Evolutionary conservation across 2,888 invertebrate species (phyloP).

Genomic region (Mayetiola destructor): DNA sequence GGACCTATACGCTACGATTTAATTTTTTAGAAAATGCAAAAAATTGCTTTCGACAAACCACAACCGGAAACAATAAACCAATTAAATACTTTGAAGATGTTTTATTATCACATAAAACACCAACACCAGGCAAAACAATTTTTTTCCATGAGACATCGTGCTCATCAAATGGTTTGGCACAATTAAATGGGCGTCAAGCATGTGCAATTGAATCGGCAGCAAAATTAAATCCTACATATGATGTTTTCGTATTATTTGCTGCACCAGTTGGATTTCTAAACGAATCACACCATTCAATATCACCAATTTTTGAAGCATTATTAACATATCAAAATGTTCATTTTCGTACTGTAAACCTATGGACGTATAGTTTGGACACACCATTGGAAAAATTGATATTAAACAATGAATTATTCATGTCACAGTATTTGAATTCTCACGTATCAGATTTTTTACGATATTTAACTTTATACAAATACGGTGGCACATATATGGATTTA

Average conservation of each 20-base stretch:
- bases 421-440: constrained; percentile 26
- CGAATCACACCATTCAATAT: neutral
- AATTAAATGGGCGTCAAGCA: constrained; percentile 27
- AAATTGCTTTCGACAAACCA: too few species aligned
- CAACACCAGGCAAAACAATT: constrained; percentile 27
- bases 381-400: constrained; percentile 30
- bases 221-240: constrained; percentile 27
- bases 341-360: constrained; percentile 28
- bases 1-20: too few species aligned
- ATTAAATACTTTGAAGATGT: neutral
- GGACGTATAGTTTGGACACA: constrained; percentile 28
- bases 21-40: too few species aligned
- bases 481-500: constrained; percentile 62
- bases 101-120: constrained; percentile 20
- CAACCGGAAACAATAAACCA: too few species aligned
- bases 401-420: constrained; percentile 25
- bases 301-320: constrained; percentile 25
- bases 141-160: constrained; percentile 36
- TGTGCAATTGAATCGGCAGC: constrained; percentile 35
- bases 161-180: constrained; percentile 16
- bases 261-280: constrained; percentile 21
- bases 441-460: constrained; percentile 29
- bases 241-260: constrained; percentile 30
- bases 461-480: constrained; percentile 50
- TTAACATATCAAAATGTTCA: constrained; percentile 28